Percentiles rank a stretch among this genome's conserved stretches.
phyloP scores from a whole-genome alignment of 2,888 invertebrate species.

The Drepanosiphum platanoidis region DNA sequence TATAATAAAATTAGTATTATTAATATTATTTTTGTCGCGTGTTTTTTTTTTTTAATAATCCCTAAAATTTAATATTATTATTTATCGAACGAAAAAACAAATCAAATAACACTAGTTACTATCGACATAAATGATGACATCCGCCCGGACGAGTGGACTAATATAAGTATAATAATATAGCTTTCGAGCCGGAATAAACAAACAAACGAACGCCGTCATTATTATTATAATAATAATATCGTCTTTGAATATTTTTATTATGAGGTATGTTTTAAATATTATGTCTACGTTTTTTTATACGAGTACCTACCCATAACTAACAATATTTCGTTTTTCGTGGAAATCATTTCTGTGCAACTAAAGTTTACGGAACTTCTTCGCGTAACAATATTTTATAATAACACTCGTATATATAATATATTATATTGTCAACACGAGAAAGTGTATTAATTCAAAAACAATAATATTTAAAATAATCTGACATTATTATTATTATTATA shows the following conservation, averaged over 20 bases:
- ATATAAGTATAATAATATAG: slow-evolving; percentile 12
- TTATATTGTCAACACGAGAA: neutral
- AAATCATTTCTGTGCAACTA: neutral
- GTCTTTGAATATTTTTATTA: neutral
- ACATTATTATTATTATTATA: slow-evolving; percentile 16
- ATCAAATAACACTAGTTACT: slow-evolving; percentile 14
- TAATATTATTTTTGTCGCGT: neutral
- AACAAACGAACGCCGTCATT: too few species aligned
- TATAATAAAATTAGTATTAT: slow-evolving; percentile 14
- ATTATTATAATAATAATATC: neutral
- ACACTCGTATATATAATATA: neutral
- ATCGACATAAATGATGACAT: slow-evolving; percentile 16
- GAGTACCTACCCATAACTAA: neutral
- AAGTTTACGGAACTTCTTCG: neutral
- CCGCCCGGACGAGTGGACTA: neutral
- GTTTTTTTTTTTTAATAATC: too few species aligned
- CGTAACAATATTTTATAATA: neutral
- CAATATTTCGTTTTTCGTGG: neutral
- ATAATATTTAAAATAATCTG: slow-evolving; percentile 43
- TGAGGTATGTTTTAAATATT: neutral
- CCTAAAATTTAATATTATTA: slow-evolving; percentile 21
- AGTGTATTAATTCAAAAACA: slow-evolving; percentile 4
- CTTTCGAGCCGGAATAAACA: neutral
- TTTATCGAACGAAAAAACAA: neutral
- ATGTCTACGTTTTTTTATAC: neutral